Conservation (phyloP, 2,113 vertebrate genomes). For the Amblyornis subalaris region DNA sequence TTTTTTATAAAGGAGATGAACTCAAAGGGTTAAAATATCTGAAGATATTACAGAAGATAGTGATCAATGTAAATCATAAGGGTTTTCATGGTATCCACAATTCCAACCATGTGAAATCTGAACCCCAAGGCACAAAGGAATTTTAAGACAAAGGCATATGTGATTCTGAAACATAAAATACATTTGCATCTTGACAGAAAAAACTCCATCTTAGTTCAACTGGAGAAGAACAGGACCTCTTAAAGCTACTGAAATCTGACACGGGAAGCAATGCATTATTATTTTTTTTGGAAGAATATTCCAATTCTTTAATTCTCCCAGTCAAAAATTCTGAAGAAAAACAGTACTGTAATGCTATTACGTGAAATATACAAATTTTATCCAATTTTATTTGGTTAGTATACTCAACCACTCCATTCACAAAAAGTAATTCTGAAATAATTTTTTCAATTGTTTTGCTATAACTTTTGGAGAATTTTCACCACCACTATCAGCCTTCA, state of each 20-base stretch:
- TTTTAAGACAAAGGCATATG: not conserved
- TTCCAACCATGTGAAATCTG: not conserved
- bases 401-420: not conserved
- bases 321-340: not conserved
- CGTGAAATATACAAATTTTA: not conserved
- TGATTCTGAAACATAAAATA: not conserved
- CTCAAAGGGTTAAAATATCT: not conserved
- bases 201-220: not conserved
- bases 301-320: not conserved
- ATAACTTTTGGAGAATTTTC: not conserved
- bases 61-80: not conserved
- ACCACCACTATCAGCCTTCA: not conserved
- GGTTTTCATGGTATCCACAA: not conserved
- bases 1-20: not conserved
- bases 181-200: not conserved
- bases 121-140: not conserved
- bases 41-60: not conserved
- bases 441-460: not conserved
- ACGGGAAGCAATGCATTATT: not conserved
- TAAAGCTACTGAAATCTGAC: not conserved
- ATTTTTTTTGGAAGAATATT: not conserved
- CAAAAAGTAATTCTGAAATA: not conserved
- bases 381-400: too few relatives aligned
- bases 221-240: not conserved
- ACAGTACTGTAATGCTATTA: not conserved